Evolutionary conservation across 1,140 invertebrate genomes (phyloP), one percentile per base, ranked within the genome.

Genomic region (Papilio xuthus): DNA sequence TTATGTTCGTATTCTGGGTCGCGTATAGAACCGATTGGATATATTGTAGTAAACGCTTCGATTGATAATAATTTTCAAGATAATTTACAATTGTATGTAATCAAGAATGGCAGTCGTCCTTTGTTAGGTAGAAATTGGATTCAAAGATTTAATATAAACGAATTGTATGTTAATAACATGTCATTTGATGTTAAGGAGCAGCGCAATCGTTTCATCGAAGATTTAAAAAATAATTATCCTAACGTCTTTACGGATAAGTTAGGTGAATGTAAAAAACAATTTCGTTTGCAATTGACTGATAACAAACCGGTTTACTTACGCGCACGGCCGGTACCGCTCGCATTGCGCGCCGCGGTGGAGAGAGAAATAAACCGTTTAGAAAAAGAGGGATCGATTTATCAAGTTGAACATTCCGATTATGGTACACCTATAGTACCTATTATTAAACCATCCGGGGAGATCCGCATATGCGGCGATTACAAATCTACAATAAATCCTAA

Each of bases 371-470:
- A 56, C 23, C 67, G 80, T 12, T 67, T 79, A 76, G 47, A 77
- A 73, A 60, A 18, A 53, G 77, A 77, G 42, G 72, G 78, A 44
- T 50, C 73, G 28, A 82, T 82, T 28, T 79, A 69, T 69, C 81
- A 82, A 15, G 78, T 84, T 9, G 79, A 81, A 53, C 47, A 71
- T 37, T 84, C 81, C 0, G 76, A 84, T 69, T 81, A 79, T 26
- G 81, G 81, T 12, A 88, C 87, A 9, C 87, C 84, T n/a, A 77
- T 87, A 42, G 84, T 87, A 0, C 82, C 85, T 9, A 74, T 81
- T 32, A 79, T 84, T 53, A 83, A 82, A 71, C 26, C n/a, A 37
- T 23, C 78, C 15, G 81, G 82, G 12, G 50, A 53, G 63, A 81
- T 84, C 47, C 77, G 80, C 47, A 74, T 83, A 69, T 85, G 82